These are phyloP conservation scores for Sisyra terminalis DNA, from an alignment of 2,888 invertebrate species.

Conservation along the genomic window DNA sequence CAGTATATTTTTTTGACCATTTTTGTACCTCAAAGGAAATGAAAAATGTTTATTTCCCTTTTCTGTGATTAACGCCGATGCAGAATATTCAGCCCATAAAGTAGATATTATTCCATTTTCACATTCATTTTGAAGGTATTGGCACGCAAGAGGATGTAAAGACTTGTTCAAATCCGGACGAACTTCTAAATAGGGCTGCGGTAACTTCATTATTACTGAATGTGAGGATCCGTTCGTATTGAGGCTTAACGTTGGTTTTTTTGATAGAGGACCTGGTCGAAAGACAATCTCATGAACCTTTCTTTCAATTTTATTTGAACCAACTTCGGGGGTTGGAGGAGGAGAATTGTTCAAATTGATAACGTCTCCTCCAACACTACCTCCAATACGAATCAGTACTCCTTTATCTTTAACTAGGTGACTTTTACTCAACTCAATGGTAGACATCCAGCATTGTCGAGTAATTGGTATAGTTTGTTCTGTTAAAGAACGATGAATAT, in stretches of 20 bases:
- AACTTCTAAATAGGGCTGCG: slow-evolving; percentile 32
- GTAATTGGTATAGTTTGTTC: slow-evolving; percentile 24
- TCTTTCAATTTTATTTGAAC: neutral
- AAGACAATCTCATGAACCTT: neutral
- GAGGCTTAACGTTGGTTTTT: slow-evolving; percentile 29
- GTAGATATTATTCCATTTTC: slow-evolving; percentile 27
- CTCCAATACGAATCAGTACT: slow-evolving; percentile 12
- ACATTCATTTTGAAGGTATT: slow-evolving; percentile 27
- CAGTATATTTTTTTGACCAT: slow-evolving; percentile 36
- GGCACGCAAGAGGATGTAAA: slow-evolving; percentile 27
- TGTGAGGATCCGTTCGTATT: slow-evolving; percentile 30
- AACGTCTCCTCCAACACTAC: slow-evolving; percentile 12
- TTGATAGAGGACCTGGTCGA: slow-evolving; percentile 37
- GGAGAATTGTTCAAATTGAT: neutral
- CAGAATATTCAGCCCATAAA: slow-evolving; percentile 37
- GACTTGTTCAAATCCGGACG: slow-evolving; percentile 29
- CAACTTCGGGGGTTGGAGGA: neutral
- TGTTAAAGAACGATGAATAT: slow-evolving; percentile 25
- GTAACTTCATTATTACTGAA: slow-evolving; percentile 30
- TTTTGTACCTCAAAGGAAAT: slow-evolving; percentile 40
- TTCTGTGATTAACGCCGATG: slow-evolving; percentile 28
- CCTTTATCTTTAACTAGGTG: slow-evolving; percentile 10
- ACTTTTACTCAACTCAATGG: slow-evolving; percentile 9
- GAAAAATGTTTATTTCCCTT: slow-evolving; percentile 23
- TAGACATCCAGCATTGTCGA: slow-evolving; percentile 22